Percentiles rank a stretch among this genome's conserved stretches.
Evolutionary conservation across 2,113 vertebrate genomes (phyloP).

Genomic region (Macrotus californicus): DNA sequence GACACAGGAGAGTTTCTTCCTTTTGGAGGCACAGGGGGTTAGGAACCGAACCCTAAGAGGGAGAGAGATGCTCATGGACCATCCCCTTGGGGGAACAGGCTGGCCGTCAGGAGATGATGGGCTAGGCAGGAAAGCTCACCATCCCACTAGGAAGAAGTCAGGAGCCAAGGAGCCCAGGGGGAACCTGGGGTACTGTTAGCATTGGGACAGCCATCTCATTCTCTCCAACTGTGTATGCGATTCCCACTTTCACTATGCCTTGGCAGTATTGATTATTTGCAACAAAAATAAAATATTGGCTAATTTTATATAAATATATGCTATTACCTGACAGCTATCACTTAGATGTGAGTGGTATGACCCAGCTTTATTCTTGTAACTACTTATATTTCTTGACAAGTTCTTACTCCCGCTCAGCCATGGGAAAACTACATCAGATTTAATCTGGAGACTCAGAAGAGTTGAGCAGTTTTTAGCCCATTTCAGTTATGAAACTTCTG

Average conservation of each 20-base stretch:
- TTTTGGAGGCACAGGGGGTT: not conserved
- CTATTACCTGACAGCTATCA: not conserved
- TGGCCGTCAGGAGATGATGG: not conserved
- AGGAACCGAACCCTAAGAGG: not conserved
- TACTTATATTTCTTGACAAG: not conserved
- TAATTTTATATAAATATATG: not conserved
- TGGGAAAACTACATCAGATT: not conserved
- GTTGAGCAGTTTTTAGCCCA: not conserved
- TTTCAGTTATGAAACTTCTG: not conserved
- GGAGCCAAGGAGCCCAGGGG: not conserved
- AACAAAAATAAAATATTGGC: not conserved
- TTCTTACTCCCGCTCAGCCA: not conserved
- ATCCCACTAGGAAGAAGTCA: not conserved
- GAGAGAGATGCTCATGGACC: not conserved
- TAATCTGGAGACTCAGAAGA: not conserved
- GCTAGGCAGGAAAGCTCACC: not conserved
- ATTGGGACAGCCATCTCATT: not conserved
- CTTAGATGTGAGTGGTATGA: not conserved
- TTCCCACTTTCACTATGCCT: not conserved
- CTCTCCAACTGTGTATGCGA: not conserved
- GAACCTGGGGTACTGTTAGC: not conserved
- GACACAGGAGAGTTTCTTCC: not conserved
- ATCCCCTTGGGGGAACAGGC: rapidly evolving
- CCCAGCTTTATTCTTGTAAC: not conserved
- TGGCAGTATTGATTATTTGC: not conserved